Conservation (phyloP, 2,113 vertebrate genomes). For the Stomatorhinus ivindoensis region DNA sequence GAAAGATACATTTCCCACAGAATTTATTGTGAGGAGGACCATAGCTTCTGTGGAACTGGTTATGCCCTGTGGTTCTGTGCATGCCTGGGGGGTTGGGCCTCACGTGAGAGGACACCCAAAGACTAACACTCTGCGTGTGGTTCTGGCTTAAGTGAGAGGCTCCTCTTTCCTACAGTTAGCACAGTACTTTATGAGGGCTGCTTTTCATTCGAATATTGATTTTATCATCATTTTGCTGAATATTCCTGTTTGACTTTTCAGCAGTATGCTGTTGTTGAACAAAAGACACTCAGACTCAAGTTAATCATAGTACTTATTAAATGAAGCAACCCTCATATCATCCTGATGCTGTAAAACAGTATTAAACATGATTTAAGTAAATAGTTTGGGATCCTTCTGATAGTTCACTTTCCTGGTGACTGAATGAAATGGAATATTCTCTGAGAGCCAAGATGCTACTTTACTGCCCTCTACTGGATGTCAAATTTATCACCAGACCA, state of each 20-base stretch:
- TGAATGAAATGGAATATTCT: background rate
- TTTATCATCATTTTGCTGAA: background rate
- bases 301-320: too few relatives aligned
- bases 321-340: background rate
- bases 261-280: background rate
- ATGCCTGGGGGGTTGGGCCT: background rate
- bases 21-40: background rate
- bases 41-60: background rate
- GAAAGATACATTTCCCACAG: background rate
- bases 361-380: background rate
- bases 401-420: constrained; percentile 1
- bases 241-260: background rate
- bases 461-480: background rate
- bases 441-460: background rate
- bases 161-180: background rate
- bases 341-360: background rate
- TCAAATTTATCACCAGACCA: background rate
- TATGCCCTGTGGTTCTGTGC: background rate
- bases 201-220: background rate
- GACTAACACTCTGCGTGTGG: background rate
- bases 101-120: background rate
- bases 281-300: background rate
- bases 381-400: background rate
- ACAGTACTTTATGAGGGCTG: background rate
- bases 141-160: background rate